phyloP scores from a whole-genome alignment of 1,140 invertebrate species.

The Elymnias hypermnestra region DNA sequence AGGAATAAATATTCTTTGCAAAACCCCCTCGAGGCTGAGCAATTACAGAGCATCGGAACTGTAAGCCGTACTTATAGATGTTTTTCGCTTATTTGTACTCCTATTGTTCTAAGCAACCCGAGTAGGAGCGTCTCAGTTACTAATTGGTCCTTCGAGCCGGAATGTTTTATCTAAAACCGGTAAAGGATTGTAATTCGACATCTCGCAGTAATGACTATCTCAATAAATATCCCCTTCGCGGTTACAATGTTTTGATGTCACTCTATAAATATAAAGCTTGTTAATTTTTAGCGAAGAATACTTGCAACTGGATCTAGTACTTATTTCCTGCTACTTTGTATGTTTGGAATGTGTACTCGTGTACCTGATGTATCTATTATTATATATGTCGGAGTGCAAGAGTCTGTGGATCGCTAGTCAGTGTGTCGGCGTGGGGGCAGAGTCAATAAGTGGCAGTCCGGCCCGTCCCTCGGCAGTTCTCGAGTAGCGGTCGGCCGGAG shows the following conservation, averaged over 20 bases:
- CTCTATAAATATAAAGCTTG: not conserved
- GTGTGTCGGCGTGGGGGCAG: no score
- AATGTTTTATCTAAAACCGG: slow-evolving; percentile 27
- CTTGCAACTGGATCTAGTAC: no score
- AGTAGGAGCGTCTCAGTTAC: slow-evolving; percentile 41
- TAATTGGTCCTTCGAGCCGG: slow-evolving; percentile 37
- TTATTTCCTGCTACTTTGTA: no score
- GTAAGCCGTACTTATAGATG: slow-evolving; percentile 41
- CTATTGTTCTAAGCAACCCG: slow-evolving; percentile 40
- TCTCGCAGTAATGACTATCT: not conserved
- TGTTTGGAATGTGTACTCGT: no score
- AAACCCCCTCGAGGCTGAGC: slow-evolving; percentile 31
- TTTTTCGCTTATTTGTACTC: slow-evolving; percentile 46
- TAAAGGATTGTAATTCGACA: slow-evolving; percentile 28
- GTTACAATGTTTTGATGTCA: not conserved
- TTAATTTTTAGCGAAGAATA: no score
- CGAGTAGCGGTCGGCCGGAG: no score
- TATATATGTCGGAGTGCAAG: no score
- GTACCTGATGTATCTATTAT: no score
- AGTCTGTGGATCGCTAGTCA: no score
- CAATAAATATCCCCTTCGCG: not conserved
- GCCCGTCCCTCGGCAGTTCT: no score
- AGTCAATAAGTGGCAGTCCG: no score
- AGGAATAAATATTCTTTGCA: slow-evolving; percentile 31
- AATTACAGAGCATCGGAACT: slow-evolving; percentile 41